phyloP scores from a whole-genome alignment of 1,140 invertebrate genomes.

The Heterodera schachtii region DNA sequence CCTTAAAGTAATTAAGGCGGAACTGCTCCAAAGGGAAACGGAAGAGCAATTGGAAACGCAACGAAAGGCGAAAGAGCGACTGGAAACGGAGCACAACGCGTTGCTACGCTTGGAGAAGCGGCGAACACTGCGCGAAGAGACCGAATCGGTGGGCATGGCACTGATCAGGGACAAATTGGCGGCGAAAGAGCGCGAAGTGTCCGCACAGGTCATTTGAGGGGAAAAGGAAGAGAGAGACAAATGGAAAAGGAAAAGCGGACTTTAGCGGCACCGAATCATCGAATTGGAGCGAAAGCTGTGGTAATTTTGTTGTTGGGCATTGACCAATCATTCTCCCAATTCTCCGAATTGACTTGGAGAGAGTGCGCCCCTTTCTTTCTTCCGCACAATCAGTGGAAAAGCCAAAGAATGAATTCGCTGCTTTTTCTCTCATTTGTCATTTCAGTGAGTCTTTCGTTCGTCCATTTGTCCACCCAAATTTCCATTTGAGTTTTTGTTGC shows the following conservation, averaged over 20 bases:
- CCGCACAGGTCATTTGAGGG: neutral
- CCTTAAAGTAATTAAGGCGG: conserved; percentile 12
- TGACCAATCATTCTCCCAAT: no score
- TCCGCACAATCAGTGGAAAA: no score
- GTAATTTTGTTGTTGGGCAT: no score
- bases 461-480: neutral
- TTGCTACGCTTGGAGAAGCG: conserved; percentile 17
- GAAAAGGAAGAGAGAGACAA: neutral
- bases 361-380: no score
- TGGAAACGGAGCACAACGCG: conserved; percentile 32
- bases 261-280: conserved; percentile 14
- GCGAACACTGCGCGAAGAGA: neutral
- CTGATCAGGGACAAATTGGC: conserved; percentile 30
- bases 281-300: conserved; percentile 22
- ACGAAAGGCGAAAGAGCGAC: conserved; percentile 16
- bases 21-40: conserved; percentile 34
- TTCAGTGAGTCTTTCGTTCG: no score
- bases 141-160: conserved; percentile 17
- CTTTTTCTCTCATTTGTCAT: no score
- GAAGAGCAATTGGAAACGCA: conserved; percentile 26
- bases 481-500: neutral
- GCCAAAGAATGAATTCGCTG: no score
- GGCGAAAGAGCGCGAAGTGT: conserved; percentile 27
- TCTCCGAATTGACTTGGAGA: no score
- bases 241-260: neutral